Percentiles rank a stretch among this genome's conserved stretches.
phyloP scores from a whole-genome alignment of 2,888 invertebrate species.

The Noctua fimbriata region DNA sequence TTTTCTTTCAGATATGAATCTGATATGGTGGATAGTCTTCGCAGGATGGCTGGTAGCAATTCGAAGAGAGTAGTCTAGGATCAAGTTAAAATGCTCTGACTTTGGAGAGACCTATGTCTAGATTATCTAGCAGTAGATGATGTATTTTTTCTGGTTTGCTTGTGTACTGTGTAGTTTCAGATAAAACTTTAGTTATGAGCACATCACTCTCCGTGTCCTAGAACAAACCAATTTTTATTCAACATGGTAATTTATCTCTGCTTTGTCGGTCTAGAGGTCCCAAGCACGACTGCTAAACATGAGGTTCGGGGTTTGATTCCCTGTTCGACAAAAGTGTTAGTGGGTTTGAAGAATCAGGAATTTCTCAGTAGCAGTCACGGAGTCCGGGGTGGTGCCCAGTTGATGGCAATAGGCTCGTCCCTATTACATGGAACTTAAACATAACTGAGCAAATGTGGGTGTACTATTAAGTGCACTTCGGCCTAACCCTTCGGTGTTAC shows the following conservation, averaged over 20 bases:
- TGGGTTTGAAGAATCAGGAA: neutral
- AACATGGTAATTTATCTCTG: neutral
- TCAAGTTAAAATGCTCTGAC: neutral
- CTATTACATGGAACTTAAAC: neutral
- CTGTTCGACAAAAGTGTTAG: neutral
- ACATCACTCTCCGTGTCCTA: neutral
- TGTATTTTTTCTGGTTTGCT: neutral
- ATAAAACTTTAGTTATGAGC: neutral
- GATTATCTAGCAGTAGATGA: too few relatives aligned
- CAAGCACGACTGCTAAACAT: neutral
- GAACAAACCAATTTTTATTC: neutral
- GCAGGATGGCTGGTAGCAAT: neutral
- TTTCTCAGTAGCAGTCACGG: neutral
- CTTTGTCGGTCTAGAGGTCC: too few relatives aligned
- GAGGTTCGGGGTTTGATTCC: neutral
- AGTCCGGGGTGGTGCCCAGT: neutral
- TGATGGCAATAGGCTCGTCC: neutral
- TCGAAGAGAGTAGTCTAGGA: neutral
- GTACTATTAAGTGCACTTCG: neutral
- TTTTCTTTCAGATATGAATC: neutral
- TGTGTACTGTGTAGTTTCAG: neutral
- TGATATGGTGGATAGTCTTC: neutral
- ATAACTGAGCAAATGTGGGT: neutral
- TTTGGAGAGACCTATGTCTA: neutral
- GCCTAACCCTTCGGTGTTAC: neutral